Percentiles rank a stretch among this genome's conserved stretches.
Evolutionary conservation across 1,140 invertebrate genomes (phyloP).

Genomic region (Eriocheir sinensis): DNA sequence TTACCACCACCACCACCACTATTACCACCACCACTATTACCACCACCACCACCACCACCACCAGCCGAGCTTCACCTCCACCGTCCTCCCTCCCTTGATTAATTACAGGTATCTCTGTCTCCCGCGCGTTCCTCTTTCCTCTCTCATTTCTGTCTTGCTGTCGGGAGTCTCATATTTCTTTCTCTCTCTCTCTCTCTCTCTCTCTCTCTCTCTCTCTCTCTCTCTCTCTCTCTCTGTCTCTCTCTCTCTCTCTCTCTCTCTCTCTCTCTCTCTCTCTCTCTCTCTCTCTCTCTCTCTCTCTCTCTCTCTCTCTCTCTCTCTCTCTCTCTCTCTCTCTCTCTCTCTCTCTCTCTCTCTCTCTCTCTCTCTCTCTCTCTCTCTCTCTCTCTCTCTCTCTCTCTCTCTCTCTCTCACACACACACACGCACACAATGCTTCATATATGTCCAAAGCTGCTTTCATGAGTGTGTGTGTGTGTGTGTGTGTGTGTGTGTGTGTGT

Average conservation of each 20-base stretch:
- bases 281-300: too few species aligned
- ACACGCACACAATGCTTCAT: too few species aligned
- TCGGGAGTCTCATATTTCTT: not conserved
- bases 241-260: not conserved
- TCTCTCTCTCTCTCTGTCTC: not conserved
- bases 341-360: slow-evolving; percentile 13
- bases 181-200: not conserved
- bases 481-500: too few species aligned
- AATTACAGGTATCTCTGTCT: slow-evolving; percentile 24
- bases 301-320: not conserved
- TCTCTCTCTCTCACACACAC: not conserved
- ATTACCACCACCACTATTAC: not conserved
- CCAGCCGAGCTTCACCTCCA: not conserved
- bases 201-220: not conserved
- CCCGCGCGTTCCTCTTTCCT: not conserved
- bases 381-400: not conserved
- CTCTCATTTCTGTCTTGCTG: slow-evolving; percentile 15
- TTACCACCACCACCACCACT: not conserved
- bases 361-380: slow-evolving; percentile 22
- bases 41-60: not conserved
- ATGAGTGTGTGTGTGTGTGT: too few species aligned
- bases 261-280: not conserved
- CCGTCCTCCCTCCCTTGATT: not conserved
- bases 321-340: not conserved
- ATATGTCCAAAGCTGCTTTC: too few species aligned